Conservation (phyloP, 2,797 vertebrate genomes). For the Naso thynnoides region DNA sequence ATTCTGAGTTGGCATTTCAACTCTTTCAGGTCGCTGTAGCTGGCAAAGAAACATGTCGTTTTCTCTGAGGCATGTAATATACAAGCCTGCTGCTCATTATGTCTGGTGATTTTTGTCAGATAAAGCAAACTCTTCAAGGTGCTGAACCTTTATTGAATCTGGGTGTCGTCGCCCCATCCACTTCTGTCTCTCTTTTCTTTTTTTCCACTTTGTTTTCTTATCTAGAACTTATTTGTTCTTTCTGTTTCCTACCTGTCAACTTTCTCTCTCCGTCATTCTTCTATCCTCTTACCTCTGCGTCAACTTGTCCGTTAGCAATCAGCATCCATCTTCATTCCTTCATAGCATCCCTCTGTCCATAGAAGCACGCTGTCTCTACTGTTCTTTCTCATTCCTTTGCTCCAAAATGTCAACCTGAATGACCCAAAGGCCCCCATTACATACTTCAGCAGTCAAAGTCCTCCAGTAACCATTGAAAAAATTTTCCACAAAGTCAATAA, state of each 20-base stretch:
- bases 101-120: not conserved
- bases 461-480: constrained; percentile 35
- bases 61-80: too few relatives aligned
- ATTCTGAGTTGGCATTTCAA: too few relatives aligned
- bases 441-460: constrained; percentile 64
- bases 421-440: constrained; percentile 54
- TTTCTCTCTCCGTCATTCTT: constrained; percentile 23
- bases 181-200: constrained; percentile 11
- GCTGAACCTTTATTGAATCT: constrained; percentile 30
- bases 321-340: constrained; percentile 48
- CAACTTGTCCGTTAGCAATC: constrained; percentile 53
- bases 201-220: not conserved
- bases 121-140: not conserved
- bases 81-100: not conserved
- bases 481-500: constrained; percentile 19
- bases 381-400: constrained; percentile 20
- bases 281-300: constrained; percentile 24
- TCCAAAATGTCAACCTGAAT: constrained; percentile 52
- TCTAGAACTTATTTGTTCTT: not conserved
- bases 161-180: constrained; percentile 20
- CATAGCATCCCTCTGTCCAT: constrained; percentile 40
- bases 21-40: too few relatives aligned
- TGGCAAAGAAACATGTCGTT: too few relatives aligned
- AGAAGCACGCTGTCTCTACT: constrained; percentile 35
- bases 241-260: constrained; percentile 4